Evolutionary conservation across 2,888 invertebrate genomes (phyloP).

Genomic region (Cancer borealis): DNA sequence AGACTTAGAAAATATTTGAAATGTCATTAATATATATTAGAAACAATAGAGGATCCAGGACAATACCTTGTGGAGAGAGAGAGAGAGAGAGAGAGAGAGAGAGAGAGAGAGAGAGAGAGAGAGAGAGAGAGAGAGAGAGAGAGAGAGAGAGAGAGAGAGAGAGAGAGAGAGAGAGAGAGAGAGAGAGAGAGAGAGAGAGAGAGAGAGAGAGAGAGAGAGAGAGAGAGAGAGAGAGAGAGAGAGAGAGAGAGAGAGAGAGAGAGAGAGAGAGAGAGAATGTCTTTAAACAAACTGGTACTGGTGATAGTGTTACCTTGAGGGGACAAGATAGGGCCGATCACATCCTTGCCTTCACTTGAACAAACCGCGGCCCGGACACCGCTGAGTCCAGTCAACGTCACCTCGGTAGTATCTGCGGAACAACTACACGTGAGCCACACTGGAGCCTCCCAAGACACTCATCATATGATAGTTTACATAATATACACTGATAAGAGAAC

Average conservation of each 20-base stretch:
- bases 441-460: no score
- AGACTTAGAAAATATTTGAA: no score
- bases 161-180: conserved; percentile 11
- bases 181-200: conserved; percentile 11
- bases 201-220: not conserved
- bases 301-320: no score
- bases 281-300: no score
- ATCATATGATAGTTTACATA: no score
- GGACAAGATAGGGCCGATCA: not conserved
- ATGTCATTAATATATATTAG: no score
- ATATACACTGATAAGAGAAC: no score
- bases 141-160: not conserved
- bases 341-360: not conserved
- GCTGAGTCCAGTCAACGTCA: no score
- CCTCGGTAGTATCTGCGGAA: no score
- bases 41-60: no score
- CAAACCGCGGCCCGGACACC: not conserved
- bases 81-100: not conserved
- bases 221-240: conserved; percentile 11
- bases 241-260: conserved; percentile 11
- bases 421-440: no score
- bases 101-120: conserved; percentile 11
- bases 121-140: not conserved
- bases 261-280: not conserved
- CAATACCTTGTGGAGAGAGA: no score